phyloP scores from a whole-genome alignment of 2,888 invertebrate genomes.

The Drosophila formosana region DNA sequence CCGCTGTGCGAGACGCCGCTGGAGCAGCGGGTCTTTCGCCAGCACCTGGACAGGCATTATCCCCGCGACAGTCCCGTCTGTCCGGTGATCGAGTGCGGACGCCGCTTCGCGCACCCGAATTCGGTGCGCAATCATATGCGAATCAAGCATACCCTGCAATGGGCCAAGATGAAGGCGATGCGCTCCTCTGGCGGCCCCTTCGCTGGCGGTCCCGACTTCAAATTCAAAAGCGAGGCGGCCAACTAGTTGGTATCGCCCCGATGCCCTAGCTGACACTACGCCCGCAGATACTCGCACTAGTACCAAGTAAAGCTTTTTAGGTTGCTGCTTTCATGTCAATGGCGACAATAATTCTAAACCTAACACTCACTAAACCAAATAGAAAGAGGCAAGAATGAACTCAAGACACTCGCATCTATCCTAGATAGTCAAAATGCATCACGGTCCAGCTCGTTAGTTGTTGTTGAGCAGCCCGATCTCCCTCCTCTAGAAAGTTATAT shows the following conservation, averaged over 20 bases:
- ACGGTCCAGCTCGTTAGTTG: constrained; percentile 11
- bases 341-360: constrained; percentile 73
- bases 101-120: constrained; percentile 93
- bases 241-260: constrained; percentile 61
- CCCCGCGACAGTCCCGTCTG: constrained; percentile 93
- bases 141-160: constrained; percentile 92
- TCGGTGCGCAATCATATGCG: constrained; percentile 95
- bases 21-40: constrained; percentile 88
- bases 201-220: constrained; percentile 85
- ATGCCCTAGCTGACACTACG: constrained; percentile 1
- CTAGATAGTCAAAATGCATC: constrained; percentile 63
- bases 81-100: constrained; percentile 91
- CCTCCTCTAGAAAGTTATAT: not conserved
- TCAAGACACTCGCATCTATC: constrained; percentile 71
- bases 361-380: constrained; percentile 29
- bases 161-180: constrained; percentile 93
- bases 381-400: constrained; percentile 9
- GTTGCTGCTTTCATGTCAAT: constrained; percentile 74
- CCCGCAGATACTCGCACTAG: constrained; percentile 56
- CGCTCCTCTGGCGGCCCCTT: constrained; percentile 85
- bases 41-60: constrained; percentile 93
- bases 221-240: constrained; percentile 83
- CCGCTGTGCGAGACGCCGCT: constrained; percentile 90
- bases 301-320: constrained; percentile 67
- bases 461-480: constrained; percentile 11